phyloP scores from a whole-genome alignment of 2,797 vertebrate species.

The Tachyglossus aculeatus region DNA sequence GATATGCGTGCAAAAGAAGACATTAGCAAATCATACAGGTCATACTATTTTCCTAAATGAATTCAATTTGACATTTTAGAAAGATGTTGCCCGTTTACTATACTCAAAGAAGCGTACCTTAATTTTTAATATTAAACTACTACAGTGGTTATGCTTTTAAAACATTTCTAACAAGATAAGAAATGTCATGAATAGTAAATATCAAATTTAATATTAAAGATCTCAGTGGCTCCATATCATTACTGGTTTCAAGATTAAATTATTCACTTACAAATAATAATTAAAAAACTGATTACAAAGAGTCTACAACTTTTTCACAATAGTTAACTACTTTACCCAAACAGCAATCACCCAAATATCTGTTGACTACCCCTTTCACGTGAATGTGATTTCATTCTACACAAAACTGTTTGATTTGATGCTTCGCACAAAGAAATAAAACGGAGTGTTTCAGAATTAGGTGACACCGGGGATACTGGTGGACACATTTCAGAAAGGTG shows the following conservation, averaged over 20 bases:
- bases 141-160: background rate
- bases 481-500: too few relatives aligned
- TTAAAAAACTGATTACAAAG: background rate
- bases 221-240: too few relatives aligned
- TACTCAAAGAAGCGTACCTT: background rate
- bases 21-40: background rate
- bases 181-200: background rate
- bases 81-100: background rate
- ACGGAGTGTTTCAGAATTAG: too few relatives aligned
- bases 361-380: too few relatives aligned
- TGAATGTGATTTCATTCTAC: too few relatives aligned
- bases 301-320: too few relatives aligned
- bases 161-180: background rate
- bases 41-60: background rate
- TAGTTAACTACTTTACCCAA: too few relatives aligned
- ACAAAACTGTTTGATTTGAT: too few relatives aligned
- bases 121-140: conserved; percentile 6
- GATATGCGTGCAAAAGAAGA: background rate
- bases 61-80: background rate
- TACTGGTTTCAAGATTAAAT: too few relatives aligned
- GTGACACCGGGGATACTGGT: too few relatives aligned
- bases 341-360: too few relatives aligned
- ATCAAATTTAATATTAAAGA: background rate
- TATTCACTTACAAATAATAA: background rate
- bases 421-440: too few relatives aligned